Percentiles rank a stretch among this genome's conserved stretches.
Evolutionary conservation across 1,140 invertebrate species (phyloP).

Genomic region (Octopus bimaculoides): DNA sequence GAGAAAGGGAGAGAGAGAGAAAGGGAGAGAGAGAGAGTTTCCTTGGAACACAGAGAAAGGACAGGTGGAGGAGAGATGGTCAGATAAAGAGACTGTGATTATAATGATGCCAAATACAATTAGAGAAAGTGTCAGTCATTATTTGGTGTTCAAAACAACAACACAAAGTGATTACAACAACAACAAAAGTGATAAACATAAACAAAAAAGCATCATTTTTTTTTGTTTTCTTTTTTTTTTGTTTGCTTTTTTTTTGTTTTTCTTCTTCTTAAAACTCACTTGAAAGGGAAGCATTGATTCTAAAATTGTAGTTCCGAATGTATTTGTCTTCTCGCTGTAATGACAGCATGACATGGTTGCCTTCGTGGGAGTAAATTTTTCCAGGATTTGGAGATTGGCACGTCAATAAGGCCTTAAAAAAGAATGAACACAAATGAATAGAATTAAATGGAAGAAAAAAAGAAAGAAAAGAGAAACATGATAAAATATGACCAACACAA

Average conservation of each 20-base stretch:
- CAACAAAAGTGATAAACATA: too few relatives aligned
- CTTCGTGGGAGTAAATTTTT: slow-evolving; percentile 9
- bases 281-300: slow-evolving; percentile 12
- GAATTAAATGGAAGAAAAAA: not conserved
- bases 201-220: too few relatives aligned
- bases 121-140: too few relatives aligned
- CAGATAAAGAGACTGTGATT: too few relatives aligned
- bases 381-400: slow-evolving; percentile 9
- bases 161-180: too few relatives aligned
- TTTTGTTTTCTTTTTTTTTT: too few relatives aligned
- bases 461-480: not conserved
- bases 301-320: slow-evolving; percentile 11
- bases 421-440: not conserved
- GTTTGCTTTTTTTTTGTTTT: too few relatives aligned
- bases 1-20: not conserved
- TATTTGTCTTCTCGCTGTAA: slow-evolving; percentile 8
- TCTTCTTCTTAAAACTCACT: not conserved
- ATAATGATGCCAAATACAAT: too few relatives aligned
- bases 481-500: not conserved
- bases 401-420: not conserved
- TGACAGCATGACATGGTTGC: slow-evolving; percentile 5
- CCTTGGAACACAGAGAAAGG: too few relatives aligned
- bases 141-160: too few relatives aligned
- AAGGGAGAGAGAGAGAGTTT: not conserved
- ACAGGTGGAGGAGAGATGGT: too few relatives aligned